A percentile compares a stretch with the other conserved stretches of the same genome.
These are phyloP conservation scores for Phocoena phocoena DNA, from an alignment of 2,113 vertebrate species.

Conservation along the genomic window DNA sequence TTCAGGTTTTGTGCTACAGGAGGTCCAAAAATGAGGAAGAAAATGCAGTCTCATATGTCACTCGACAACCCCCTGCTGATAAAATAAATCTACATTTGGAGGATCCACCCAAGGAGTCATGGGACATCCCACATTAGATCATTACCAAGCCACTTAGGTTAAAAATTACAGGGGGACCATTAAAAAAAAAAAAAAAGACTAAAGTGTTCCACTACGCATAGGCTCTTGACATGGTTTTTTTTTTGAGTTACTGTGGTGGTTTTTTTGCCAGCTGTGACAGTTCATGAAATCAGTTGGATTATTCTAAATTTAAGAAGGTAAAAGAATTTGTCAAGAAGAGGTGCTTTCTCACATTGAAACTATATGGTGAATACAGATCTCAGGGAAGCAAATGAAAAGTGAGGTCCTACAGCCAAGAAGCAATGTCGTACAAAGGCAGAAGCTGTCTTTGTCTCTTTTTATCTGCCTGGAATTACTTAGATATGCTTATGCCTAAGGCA, in stretches of 20 bases:
- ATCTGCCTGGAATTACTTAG: conserved; percentile 43
- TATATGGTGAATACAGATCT: background rate
- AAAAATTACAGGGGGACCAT: conserved; percentile 53
- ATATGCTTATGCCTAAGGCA: conserved; percentile 3
- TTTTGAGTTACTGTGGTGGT: background rate
- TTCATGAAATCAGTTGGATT: background rate
- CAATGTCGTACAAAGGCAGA: background rate
- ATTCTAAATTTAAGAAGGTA: conserved; percentile 38
- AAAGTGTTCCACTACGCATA: background rate
- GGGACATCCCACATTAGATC: conserved; percentile 28
- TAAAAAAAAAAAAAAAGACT: background rate
- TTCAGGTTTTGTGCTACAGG: background rate
- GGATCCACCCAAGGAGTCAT: conserved; percentile 27
- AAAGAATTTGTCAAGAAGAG: conserved; percentile 8
- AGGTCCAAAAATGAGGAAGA: background rate
- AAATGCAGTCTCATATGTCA: background rate
- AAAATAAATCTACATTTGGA: conserved; percentile 27
- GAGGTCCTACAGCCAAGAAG: background rate
- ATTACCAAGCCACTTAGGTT: conserved; percentile 45
- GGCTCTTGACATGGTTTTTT: background rate
- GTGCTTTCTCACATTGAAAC: background rate
- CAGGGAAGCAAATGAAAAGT: background rate
- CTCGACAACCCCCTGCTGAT: background rate
- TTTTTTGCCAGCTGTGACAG: conserved; percentile 29
- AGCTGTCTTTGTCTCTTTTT: background rate